Base-by-base conservation (phyloP, 2,113 vertebrate genomes). In the Zosterops hypoxanthus region DNA sequence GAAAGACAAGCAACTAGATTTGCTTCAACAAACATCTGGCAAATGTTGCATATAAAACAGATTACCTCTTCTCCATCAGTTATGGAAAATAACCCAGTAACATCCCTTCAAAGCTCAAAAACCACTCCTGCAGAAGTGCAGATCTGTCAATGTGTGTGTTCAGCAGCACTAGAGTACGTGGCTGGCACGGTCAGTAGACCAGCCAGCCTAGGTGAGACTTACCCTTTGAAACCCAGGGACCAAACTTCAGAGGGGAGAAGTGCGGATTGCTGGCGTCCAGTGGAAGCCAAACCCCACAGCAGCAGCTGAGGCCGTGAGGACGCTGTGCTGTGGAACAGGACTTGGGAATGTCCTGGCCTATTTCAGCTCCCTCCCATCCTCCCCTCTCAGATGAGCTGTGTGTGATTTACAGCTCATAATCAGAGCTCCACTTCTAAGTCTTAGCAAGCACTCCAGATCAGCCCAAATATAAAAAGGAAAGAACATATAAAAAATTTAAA, bases 181-280 rank as follows among this genome's bases (percentile, higher is more conserved):
- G n/a, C 53, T 33, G 44, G 36, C 53, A 36, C 2, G 2, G 26
- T 31, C 17, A 44, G 33, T 0, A 25, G 24, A 68, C 6, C 39
- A 9, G n/a, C 15, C 77, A 8, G 11, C 2, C 25, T 12, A 6
- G 1, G 25, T 1, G 3, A 23, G 6, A 8, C 8, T 42, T 25
- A 5, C 5, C 10, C 17, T 56, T 47, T 46, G 55, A 82, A 56
- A 56, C 2, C 19, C 41, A 3, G 21, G 2, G 9, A 28, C 16
- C 72, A 57, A 65, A 46, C 4, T 8, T 42, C 6, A 26, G 4
- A 4, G 2, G 5, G 19, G 8, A 60, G 13, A 26, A 29, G 24
- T 4, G 23, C 0, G 0, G 41, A 8, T 1, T 34, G 33, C 0
- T 18, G 47, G 56, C 11, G 8, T 17, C 15, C 66, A 31, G 2